A percentile compares a stretch with the other conserved stretches of the same genome.
Conservation (phyloP, 2,797 vertebrate species). For the Threskiornis aethiopicus region DNA sequence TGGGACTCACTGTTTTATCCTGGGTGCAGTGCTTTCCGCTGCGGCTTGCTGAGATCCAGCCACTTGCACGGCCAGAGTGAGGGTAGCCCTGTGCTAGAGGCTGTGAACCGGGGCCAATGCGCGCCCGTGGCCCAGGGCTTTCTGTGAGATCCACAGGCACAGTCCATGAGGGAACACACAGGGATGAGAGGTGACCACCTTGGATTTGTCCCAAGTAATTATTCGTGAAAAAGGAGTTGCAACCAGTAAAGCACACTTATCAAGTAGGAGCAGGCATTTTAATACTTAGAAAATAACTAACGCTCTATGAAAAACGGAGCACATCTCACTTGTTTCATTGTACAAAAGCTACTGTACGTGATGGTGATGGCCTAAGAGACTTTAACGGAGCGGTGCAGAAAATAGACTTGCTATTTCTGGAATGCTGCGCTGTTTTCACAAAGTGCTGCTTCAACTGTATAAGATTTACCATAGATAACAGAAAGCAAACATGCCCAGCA, state of each 20-base stretch:
- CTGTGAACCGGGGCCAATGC: accelerated
- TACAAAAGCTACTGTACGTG: background rate
- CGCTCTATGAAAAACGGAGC: background rate
- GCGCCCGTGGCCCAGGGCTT: background rate
- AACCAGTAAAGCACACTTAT: background rate
- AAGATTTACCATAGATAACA: conserved; percentile 49
- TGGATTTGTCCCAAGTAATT: background rate
- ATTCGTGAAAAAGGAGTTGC: background rate
- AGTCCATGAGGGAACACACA: background rate
- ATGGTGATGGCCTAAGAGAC: background rate
- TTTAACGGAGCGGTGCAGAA: conserved; percentile 5
- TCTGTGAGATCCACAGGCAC: background rate
- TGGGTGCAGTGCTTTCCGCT: background rate
- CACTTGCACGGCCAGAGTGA: background rate
- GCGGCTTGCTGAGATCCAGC: background rate
- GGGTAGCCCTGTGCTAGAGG: background rate
- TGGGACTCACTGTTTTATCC: background rate
- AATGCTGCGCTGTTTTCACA: conserved; percentile 34
- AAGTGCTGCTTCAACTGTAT: conserved; percentile 14
- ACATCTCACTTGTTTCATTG: background rate
- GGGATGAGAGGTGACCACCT: background rate
- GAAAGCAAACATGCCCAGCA: conserved; percentile 32
- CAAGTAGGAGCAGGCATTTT: background rate
- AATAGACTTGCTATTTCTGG: conserved; percentile 57
- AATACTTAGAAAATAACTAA: background rate